Conservation (phyloP, 2,113 vertebrate species). For the Sebastes fasciatus region DNA sequence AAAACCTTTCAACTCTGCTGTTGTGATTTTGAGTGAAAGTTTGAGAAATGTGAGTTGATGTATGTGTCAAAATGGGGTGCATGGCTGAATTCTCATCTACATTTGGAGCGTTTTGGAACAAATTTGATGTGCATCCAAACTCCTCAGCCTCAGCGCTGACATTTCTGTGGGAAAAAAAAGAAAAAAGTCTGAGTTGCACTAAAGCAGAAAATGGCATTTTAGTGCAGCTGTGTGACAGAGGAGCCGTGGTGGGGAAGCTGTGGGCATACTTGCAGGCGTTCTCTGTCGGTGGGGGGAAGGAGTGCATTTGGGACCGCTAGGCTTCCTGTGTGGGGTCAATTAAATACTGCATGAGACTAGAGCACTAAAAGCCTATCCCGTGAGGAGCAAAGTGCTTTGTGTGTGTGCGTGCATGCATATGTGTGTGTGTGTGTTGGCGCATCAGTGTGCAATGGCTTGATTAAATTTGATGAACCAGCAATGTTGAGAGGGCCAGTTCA, state of each 20-base stretch:
- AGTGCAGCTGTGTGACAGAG: slow-evolving; percentile 60
- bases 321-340: slow-evolving; percentile 88
- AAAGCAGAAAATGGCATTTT: slow-evolving; percentile 70
- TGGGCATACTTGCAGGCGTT: slow-evolving; percentile 65
- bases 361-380: slow-evolving; percentile 87
- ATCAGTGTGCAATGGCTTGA: slow-evolving; percentile 81
- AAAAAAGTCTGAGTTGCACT: slow-evolving; percentile 44
- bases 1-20: slow-evolving; percentile 19
- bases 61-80: slow-evolving; percentile 23
- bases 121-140: slow-evolving; percentile 28
- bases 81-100: background rate
- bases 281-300: slow-evolving; percentile 69
- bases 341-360: slow-evolving; percentile 89
- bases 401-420: slow-evolving; percentile 29
- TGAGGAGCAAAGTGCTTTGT: slow-evolving; percentile 82
- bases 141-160: slow-evolving; percentile 27
- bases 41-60: slow-evolving; percentile 27
- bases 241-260: slow-evolving; percentile 63
- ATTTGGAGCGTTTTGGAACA: slow-evolving; percentile 3
- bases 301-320: slow-evolving; percentile 84
- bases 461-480: slow-evolving; percentile 85
- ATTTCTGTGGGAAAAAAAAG: slow-evolving; percentile 27
- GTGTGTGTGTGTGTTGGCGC: slow-evolving; percentile 55
- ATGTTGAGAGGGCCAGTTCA: slow-evolving; percentile 63
- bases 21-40: slow-evolving; percentile 50